Percentiles rank a stretch among this genome's conserved stretches.
Conservation (phyloP, 1,140 invertebrate genomes). For the Leptinotarsa undecemlineata region DNA sequence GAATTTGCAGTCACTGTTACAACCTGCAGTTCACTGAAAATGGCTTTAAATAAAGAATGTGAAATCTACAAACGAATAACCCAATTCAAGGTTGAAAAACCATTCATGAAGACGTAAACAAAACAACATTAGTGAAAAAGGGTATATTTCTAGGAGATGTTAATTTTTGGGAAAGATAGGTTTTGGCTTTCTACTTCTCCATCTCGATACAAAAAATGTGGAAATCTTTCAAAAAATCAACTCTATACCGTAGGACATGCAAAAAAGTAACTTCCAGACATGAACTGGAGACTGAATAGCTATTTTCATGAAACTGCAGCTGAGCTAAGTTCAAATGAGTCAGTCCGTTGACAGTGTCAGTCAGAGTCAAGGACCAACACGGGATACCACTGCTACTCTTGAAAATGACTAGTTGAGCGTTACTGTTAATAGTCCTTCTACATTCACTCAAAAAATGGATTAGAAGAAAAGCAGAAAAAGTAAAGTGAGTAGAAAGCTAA, state of each 20-base stretch:
- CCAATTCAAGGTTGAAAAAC: neutral
- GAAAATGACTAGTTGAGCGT: neutral
- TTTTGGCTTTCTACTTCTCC: too few species aligned
- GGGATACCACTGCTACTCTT: neutral
- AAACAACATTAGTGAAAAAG: neutral
- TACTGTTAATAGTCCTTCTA: neutral
- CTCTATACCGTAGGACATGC: too few species aligned
- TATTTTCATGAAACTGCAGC: neutral
- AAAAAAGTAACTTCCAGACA: too few species aligned
- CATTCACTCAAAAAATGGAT: neutral
- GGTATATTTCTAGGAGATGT: too few species aligned
- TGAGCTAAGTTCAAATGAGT: constrained; percentile 2
- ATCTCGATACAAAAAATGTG: too few species aligned
- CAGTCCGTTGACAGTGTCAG: constrained; percentile 5
- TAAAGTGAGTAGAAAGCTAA: neutral
- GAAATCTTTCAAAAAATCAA: too few species aligned
- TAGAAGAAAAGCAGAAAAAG: neutral
- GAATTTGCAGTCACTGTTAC: neutral
- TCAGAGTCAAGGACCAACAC: neutral
- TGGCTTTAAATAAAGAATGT: neutral
- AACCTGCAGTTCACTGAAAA: neutral
- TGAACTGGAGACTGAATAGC: neutral
- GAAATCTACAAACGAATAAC: neutral
- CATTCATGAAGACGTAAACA: neutral
- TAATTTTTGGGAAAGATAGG: too few species aligned